A percentile compares a stretch with the other conserved stretches of the same genome.
These are phyloP conservation scores for Dioctria linearis DNA, from an alignment of 2,888 invertebrate species.

Conservation along the genomic window DNA sequence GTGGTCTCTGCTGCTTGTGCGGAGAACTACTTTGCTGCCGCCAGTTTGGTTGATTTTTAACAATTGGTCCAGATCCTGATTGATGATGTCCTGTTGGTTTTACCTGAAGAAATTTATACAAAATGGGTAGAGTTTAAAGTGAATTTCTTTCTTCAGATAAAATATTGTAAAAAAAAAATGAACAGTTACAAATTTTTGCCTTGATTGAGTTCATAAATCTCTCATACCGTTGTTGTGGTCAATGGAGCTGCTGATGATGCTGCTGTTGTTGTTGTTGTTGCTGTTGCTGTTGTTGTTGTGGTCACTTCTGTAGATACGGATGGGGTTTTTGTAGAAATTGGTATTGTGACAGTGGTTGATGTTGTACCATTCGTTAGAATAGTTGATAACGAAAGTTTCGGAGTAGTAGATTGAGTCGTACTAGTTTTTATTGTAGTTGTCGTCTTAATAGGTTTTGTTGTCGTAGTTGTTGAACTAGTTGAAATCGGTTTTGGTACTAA, in stretches of 20 bases:
- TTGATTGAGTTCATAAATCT: slow-evolving; percentile 40
- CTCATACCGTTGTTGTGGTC: slow-evolving; percentile 41
- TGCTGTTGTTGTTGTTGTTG: slow-evolving; percentile 57
- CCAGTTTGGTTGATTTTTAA: slow-evolving; percentile 72
- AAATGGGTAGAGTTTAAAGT: slow-evolving; percentile 1
- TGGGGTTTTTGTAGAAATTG: slow-evolving; percentile 58
- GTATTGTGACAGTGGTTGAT: slow-evolving; percentile 60
- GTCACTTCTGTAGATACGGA: slow-evolving; percentile 59
- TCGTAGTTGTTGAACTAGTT: slow-evolving; percentile 66
- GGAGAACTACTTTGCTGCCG: slow-evolving; percentile 61
- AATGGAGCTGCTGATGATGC: slow-evolving; percentile 58
- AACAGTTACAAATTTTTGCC: slow-evolving; percentile 15
- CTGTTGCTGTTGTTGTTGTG: slow-evolving; percentile 58
- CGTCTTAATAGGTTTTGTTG: slow-evolving; percentile 62
- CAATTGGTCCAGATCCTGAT: slow-evolving; percentile 56
- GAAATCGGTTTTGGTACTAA: slow-evolving; percentile 67
- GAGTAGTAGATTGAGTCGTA: slow-evolving; percentile 62
- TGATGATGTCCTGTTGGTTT: slow-evolving; percentile 57
- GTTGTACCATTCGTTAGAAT: slow-evolving; percentile 65
- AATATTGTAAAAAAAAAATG: neutral
- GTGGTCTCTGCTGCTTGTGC: slow-evolving; percentile 76
- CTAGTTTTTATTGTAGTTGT: slow-evolving; percentile 59
- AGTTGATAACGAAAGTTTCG: slow-evolving; percentile 63
- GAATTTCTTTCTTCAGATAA: neutral
- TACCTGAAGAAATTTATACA: slow-evolving; percentile 58